These are phyloP conservation scores for Heliconius cydno DNA, from an alignment of 2,888 invertebrate genomes.

Conservation along the genomic window DNA sequence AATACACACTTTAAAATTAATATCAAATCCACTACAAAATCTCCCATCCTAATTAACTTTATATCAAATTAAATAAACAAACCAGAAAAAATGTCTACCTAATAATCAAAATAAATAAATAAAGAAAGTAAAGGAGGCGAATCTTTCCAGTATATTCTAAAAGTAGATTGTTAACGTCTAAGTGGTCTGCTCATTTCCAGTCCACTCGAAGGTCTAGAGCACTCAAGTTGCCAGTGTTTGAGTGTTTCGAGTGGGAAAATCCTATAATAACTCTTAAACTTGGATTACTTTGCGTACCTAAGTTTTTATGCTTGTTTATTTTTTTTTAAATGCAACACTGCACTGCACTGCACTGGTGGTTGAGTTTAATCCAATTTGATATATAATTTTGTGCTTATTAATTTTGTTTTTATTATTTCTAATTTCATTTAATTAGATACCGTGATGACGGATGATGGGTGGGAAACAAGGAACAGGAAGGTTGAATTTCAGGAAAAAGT, in stretches of 20 bases:
- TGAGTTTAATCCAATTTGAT: slow-evolving; percentile 1
- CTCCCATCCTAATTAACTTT: not conserved
- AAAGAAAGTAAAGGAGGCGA: slow-evolving; percentile 47
- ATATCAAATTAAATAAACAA: not conserved
- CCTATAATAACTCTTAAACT: slow-evolving; percentile 33
- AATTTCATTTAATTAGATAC: too few species aligned
- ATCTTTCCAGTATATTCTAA: slow-evolving; percentile 55
- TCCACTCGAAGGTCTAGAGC: slow-evolving; percentile 62
- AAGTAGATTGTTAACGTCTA: slow-evolving; percentile 71
- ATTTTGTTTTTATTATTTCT: not conserved
- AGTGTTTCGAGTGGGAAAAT: slow-evolving; percentile 28
- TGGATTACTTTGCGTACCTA: slow-evolving; percentile 24
- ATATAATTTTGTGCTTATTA: not conserved
- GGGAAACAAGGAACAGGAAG: too few species aligned
- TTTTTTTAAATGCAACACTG: slow-evolving; percentile 29
- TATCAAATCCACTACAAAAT: not conserved
- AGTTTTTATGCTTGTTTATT: slow-evolving; percentile 30
- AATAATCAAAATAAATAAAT: slow-evolving; percentile 27
- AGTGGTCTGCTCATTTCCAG: slow-evolving; percentile 78
- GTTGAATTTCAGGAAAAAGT: too few species aligned
- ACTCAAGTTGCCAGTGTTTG: slow-evolving; percentile 57
- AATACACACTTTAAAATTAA: not conserved
- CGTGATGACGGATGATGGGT: too few species aligned
- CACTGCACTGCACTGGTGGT: not conserved
- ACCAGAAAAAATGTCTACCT: not conserved